Percentiles rank a stretch among this genome's conserved stretches.
These are phyloP conservation scores for Latrodectus geometricus DNA, from an alignment of 1,140 invertebrate species.

Conservation along the genomic window DNA sequence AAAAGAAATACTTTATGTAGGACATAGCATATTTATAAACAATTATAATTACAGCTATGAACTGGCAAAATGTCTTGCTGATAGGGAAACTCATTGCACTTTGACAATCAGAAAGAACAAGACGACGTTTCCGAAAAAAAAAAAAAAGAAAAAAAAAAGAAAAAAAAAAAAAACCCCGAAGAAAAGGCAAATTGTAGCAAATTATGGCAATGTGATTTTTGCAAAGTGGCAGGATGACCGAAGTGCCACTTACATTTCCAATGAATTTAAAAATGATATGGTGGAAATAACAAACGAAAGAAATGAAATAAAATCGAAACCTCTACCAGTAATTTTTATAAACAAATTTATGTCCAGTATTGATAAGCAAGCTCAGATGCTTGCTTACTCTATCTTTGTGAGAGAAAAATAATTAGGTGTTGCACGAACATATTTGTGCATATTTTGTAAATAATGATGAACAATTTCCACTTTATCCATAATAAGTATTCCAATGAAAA, in stretches of 20 bases:
- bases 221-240: slow-evolving; percentile 26
- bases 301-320: neutral
- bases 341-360: no score
- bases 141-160: no score
- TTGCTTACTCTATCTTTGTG: no score
- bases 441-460: slow-evolving; percentile 25
- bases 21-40: slow-evolving; percentile 23
- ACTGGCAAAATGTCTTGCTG: no score
- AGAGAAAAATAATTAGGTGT: slow-evolving; percentile 11
- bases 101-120: slow-evolving; percentile 15
- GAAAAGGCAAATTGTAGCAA: slow-evolving; percentile 30
- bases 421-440: slow-evolving; percentile 22
- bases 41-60: slow-evolving; percentile 12
- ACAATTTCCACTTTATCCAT: slow-evolving; percentile 16
- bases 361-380: no score
- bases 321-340: no score
- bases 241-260: slow-evolving; percentile 10
- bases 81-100: slow-evolving; percentile 32
- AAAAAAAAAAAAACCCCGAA: slow-evolving; percentile 20
- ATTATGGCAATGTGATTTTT: slow-evolving; percentile 29
- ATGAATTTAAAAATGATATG: slow-evolving; percentile 36
- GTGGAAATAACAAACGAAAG: slow-evolving; percentile 8
- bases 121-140: neutral
- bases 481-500: slow-evolving; percentile 22
- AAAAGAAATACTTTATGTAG: slow-evolving; percentile 22